Evolutionary conservation across 2,797 vertebrate genomes (phyloP).

Genomic region (Meriones psammophilus): DNA sequence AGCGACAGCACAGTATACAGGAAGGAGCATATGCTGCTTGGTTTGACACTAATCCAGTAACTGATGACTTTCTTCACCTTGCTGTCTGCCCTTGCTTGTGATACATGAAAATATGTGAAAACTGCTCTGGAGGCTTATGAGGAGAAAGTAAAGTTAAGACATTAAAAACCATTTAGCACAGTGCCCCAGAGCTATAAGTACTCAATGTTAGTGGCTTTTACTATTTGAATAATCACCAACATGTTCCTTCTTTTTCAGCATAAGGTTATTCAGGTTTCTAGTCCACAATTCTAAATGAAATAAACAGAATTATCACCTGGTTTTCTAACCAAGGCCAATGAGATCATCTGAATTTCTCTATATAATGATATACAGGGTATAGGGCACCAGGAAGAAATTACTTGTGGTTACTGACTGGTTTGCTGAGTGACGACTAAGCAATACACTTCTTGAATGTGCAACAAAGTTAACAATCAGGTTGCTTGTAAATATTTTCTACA

Average conservation of each 20-base stretch:
- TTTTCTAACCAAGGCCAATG: neutral
- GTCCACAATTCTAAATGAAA: conserved; percentile 54
- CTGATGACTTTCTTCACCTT: neutral
- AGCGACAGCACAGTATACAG: conserved; percentile 42
- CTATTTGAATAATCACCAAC: conserved; percentile 37
- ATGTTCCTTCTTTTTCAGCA: conserved; percentile 13
- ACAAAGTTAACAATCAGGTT: conserved; percentile 40
- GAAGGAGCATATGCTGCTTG: neutral
- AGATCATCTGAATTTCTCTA: neutral
- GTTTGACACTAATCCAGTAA: neutral
- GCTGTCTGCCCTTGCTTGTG: neutral
- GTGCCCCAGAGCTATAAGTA: neutral
- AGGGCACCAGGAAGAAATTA: conserved; percentile 25
- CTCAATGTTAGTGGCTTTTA: conserved; percentile 7
- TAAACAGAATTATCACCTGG: neutral
- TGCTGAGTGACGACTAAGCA: conserved; percentile 50
- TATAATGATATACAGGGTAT: neutral
- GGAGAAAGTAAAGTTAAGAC: neutral
- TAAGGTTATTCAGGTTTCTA: neutral
- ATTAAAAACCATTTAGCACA: conserved; percentile 34
- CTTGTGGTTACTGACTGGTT: conserved; percentile 3
- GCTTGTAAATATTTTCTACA: conserved; percentile 54
- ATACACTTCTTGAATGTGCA: neutral
- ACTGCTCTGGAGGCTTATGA: neutral
- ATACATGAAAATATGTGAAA: neutral